These are phyloP conservation scores for Cremastinae sp. DNA, from an alignment of 2,888 invertebrate species.

Conservation along the genomic window DNA sequence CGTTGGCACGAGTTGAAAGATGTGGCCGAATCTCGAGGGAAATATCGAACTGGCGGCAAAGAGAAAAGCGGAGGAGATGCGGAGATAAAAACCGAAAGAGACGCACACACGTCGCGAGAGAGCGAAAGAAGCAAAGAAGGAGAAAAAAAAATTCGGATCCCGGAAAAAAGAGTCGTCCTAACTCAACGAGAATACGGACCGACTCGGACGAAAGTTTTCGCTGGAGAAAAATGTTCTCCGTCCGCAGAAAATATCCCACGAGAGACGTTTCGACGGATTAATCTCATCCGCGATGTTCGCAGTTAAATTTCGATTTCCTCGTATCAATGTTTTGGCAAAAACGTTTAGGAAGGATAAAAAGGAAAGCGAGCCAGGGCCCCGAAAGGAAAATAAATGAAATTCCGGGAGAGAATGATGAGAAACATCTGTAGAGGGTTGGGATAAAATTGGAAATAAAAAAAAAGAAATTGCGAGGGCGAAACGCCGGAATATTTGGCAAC, in stretches of 20 bases:
- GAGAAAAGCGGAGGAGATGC: constrained; percentile 27
- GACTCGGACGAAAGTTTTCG: constrained; percentile 39
- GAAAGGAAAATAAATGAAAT: constrained; percentile 31
- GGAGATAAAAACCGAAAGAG: constrained; percentile 17
- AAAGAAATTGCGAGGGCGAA: too few species aligned
- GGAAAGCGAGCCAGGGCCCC: too few species aligned
- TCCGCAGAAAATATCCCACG: constrained; percentile 22
- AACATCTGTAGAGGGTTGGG: constrained; percentile 3
- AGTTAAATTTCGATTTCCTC: too few species aligned
- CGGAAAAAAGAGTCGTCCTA: constrained; percentile 18
- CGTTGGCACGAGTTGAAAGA: constrained; percentile 41
- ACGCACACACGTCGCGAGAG: neutral
- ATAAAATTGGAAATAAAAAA: constrained; percentile 13
- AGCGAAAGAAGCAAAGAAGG: constrained; percentile 17
- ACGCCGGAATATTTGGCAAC: constrained; percentile 25
- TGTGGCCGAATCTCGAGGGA: constrained; percentile 57
- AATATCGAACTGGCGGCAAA: constrained; percentile 60
- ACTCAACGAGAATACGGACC: constrained; percentile 33
- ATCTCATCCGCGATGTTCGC: too few species aligned
- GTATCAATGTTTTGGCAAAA: neutral
- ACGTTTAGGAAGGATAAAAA: constrained; percentile 27
- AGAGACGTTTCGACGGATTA: constrained; percentile 2
- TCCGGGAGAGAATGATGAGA: constrained; percentile 14
- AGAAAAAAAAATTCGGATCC: constrained; percentile 17
- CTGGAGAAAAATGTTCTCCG: constrained; percentile 11